Evolutionary conservation across 2,797 vertebrate genomes (phyloP).

Genomic region (Clarias fuscus): DNA sequence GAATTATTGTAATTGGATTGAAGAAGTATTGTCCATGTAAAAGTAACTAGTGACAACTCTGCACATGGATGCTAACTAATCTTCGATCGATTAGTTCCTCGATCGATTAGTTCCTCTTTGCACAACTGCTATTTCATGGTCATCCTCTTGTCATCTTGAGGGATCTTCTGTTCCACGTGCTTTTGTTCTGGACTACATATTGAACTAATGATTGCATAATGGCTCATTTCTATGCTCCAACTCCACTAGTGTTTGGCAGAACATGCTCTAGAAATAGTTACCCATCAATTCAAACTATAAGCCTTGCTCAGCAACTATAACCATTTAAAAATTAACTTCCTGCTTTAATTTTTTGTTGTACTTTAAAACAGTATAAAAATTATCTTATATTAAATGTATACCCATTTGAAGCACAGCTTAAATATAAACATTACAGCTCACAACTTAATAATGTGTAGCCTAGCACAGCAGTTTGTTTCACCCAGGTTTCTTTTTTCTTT

Average conservation of each 20-base stretch:
- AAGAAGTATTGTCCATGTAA: no score
- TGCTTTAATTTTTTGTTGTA: background rate
- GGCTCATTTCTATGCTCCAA: background rate
- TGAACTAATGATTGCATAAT: background rate
- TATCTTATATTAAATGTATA: background rate
- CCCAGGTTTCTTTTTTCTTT: background rate
- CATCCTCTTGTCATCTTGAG: background rate
- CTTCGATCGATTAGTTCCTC: no score
- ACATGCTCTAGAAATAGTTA: background rate
- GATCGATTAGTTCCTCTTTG: background rate
- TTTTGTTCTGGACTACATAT: background rate
- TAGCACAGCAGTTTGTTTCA: background rate
- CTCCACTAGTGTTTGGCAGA: background rate
- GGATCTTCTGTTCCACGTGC: background rate
- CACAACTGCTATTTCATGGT: background rate
- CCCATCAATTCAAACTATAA: background rate
- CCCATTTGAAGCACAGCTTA: background rate
- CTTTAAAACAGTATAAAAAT: background rate
- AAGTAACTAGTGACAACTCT: background rate
- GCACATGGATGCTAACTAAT: background rate
- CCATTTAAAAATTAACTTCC: no score
- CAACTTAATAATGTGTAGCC: background rate
- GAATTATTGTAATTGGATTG: no score
- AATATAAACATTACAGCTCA: background rate
- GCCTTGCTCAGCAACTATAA: background rate